Evolutionary conservation across 2,888 invertebrate species (phyloP).

Genomic region (Seira sanloemensis): DNA sequence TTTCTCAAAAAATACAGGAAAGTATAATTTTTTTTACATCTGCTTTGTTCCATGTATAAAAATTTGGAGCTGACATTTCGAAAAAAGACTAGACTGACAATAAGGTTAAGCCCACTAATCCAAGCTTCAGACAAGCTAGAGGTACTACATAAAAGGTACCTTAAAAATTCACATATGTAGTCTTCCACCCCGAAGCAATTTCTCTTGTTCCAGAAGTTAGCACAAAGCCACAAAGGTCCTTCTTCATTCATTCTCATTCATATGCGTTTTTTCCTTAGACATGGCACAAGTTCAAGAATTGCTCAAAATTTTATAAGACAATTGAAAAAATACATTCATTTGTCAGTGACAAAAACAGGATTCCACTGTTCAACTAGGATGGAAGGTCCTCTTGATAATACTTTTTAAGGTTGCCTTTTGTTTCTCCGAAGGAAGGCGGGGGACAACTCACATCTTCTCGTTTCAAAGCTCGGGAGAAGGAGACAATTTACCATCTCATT

Average conservation of each 20-base stretch:
- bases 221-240: not conserved
- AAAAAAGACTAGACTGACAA: too few relatives aligned
- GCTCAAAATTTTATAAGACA: not conserved
- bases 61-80: too few relatives aligned
- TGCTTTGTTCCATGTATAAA: too few relatives aligned
- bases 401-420: too few relatives aligned
- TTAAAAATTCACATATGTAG: not conserved
- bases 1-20: too few relatives aligned
- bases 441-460: not conserved
- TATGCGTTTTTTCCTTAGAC: not conserved
- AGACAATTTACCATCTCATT: not conserved
- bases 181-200: not conserved
- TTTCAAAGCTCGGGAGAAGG: too few relatives aligned
- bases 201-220: not conserved
- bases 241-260: too few relatives aligned
- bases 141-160: too few relatives aligned
- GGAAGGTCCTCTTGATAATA: not conserved
- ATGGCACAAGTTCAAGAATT: not conserved
- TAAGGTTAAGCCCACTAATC: too few relatives aligned
- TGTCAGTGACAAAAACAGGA: not conserved
- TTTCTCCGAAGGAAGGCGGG: not conserved
- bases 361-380: not conserved
- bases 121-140: too few relatives aligned
- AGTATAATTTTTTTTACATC: too few relatives aligned
- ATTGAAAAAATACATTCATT: not conserved